Percentiles rank a stretch among this genome's conserved stretches.
Evolutionary conservation across 2,888 invertebrate genomes (phyloP).

Genomic region (Aleiodes leptofemur): DNA sequence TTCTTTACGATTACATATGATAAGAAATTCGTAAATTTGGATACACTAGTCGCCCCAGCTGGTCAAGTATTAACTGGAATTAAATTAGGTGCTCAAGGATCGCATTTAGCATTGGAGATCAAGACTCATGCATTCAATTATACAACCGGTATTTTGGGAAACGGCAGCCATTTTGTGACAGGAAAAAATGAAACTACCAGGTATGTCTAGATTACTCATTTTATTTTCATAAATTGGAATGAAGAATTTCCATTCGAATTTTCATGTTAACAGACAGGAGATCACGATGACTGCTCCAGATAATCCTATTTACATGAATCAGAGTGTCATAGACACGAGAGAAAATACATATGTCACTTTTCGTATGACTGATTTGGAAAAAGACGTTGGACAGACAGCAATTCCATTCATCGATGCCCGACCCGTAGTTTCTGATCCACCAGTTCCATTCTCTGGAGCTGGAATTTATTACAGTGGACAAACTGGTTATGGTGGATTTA

Average conservation of each 20-base stretch:
- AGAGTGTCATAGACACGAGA: constrained; percentile 77
- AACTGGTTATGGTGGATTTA: too few species aligned
- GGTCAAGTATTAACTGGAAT: neutral
- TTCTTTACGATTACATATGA: neutral
- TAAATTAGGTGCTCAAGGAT: neutral
- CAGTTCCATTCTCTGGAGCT: constrained; percentile 82
- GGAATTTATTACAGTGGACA: constrained; percentile 83
- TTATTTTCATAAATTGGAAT: constrained; percentile 63
- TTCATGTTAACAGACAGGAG: neutral
- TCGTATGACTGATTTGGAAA: constrained; percentile 81
- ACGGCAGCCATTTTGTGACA: too few species aligned
- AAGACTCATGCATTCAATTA: too few species aligned
- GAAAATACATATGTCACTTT: constrained; percentile 83
- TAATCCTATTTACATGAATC: constrained; percentile 65
- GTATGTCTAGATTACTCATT: neutral
- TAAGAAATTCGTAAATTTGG: neutral
- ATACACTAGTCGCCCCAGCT: neutral
- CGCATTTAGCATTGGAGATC: too few species aligned
- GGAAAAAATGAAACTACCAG: too few species aligned
- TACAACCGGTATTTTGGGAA: too few species aligned
- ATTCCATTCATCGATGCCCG: constrained; percentile 87
- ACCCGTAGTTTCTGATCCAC: constrained; percentile 80
- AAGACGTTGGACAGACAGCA: constrained; percentile 86
- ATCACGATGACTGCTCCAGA: neutral
- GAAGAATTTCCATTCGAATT: neutral